These are phyloP conservation scores for Dasyprocta punctata DNA, from an alignment of 2,113 vertebrate species.

Conservation along the genomic window DNA sequence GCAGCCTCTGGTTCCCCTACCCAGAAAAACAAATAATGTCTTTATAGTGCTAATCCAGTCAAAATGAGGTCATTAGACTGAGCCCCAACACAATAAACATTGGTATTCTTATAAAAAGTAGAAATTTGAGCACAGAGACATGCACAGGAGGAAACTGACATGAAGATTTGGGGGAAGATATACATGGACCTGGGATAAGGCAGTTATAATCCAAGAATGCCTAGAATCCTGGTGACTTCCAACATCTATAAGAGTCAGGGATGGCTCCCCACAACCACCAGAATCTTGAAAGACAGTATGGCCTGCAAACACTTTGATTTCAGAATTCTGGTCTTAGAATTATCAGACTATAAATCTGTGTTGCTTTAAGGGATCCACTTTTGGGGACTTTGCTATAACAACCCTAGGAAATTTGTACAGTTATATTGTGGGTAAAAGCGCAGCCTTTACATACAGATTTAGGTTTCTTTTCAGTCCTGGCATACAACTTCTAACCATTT, in stretches of 20 bases:
- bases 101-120: not conserved
- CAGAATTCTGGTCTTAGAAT: not conserved
- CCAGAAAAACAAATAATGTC: not conserved
- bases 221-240: not conserved
- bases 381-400: not conserved
- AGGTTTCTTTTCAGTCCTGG: not conserved
- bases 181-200: too few relatives aligned
- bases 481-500: not conserved
- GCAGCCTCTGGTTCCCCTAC: not conserved
- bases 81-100: not conserved
- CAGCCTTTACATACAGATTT: not conserved
- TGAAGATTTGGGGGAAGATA: not conserved
- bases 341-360: not conserved
- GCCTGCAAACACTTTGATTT: not conserved
- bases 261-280: not conserved
- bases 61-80: not conserved
- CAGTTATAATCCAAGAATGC: not conserved
- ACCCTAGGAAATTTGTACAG: not conserved
- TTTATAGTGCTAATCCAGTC: not conserved
- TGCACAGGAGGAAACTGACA: not conserved
- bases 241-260: not conserved
- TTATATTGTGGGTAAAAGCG: not conserved
- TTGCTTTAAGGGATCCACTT: not conserved
- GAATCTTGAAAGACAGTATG: not conserved
- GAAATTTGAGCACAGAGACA: not conserved